These are phyloP conservation scores for Pantala flavescens DNA, from an alignment of 1,140 invertebrate species.

Conservation along the genomic window DNA sequence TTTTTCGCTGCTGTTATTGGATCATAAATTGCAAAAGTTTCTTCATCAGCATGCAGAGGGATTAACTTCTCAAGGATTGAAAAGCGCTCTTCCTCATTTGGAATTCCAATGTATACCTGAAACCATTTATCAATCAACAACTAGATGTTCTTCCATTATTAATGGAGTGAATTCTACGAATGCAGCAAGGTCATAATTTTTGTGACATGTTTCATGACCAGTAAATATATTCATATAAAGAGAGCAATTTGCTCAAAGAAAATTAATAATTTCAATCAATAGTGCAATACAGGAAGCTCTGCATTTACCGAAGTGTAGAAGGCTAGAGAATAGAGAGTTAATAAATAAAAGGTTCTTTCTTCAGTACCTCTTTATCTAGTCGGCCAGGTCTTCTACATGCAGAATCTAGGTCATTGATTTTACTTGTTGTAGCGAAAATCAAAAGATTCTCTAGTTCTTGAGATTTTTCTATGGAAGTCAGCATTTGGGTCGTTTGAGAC, in stretches of 20 bases:
- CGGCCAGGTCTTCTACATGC: neutral
- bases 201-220: no score
- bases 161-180: no score
- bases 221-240: no score
- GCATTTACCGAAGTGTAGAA: no score
- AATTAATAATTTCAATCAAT: no score
- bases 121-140: neutral
- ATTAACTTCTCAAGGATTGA: neutral
- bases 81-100: neutral
- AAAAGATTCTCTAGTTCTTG: neutral
- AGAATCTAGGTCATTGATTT: neutral
- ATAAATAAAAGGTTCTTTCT: no score
- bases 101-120: slow-evolving; percentile 1
- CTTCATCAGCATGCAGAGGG: neutral
- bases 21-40: neutral
- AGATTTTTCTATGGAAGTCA: neutral
- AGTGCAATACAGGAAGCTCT: no score
- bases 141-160: no score
- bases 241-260: no score
- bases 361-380: neutral
- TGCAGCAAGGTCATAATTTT: no score
- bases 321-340: no score
- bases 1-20: neutral
- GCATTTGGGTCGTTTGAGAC: neutral
- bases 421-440: neutral